Conservation (phyloP, 2,888 invertebrate genomes). For the Cantharis rufa region DNA sequence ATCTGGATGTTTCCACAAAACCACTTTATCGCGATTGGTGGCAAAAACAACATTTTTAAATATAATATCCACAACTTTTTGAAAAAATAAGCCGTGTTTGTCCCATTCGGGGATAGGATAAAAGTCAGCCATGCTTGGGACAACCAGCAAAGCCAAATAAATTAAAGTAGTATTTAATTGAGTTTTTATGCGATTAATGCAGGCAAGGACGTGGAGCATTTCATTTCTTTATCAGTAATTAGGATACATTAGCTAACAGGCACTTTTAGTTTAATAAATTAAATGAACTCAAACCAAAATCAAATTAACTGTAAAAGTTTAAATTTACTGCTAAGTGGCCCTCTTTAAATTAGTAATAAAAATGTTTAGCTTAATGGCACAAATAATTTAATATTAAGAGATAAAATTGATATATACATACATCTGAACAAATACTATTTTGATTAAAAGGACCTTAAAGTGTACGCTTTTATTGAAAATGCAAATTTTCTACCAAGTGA, state of each 20-base stretch:
- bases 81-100: slow-evolving; percentile 53
- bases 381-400: not conserved
- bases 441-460: not conserved
- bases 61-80: slow-evolving; percentile 51
- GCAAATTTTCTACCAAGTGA: not conserved
- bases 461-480: not conserved
- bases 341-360: slow-evolving; percentile 15
- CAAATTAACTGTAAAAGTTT: slow-evolving; percentile 27
- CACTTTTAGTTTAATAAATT: slow-evolving; percentile 28
- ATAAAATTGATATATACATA: not conserved
- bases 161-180: slow-evolving; percentile 15
- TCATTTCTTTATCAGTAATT: slow-evolving; percentile 25
- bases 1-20: slow-evolving; percentile 59
- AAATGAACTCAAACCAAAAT: slow-evolving; percentile 23
- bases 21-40: slow-evolving; percentile 54
- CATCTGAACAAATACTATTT: not conserved
- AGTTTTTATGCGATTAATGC: slow-evolving; percentile 20
- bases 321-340: slow-evolving; percentile 25
- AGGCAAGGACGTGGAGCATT: slow-evolving; percentile 2
- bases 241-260: slow-evolving; percentile 25
- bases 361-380: slow-evolving; percentile 7
- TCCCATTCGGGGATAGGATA: slow-evolving; percentile 49
- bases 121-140: slow-evolving; percentile 40
- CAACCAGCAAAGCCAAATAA: slow-evolving; percentile 7
- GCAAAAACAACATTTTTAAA: slow-evolving; percentile 56